Base-by-base conservation (phyloP, 2,797 vertebrate species). In the Percopsis omiscomaycus region DNA sequence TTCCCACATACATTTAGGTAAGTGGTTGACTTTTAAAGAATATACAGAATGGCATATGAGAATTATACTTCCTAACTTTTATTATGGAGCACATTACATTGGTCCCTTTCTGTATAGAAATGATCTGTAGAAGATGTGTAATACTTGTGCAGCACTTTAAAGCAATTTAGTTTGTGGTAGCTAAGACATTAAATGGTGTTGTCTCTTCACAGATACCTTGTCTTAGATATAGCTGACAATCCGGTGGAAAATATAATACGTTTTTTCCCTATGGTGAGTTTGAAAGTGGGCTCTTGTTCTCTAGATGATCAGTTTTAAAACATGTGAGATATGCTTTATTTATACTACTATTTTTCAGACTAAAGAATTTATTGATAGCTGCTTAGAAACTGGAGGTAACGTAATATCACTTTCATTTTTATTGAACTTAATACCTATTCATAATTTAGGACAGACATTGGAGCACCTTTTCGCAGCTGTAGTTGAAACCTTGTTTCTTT, bases 141-240 rank as follows among this genome's bases (percentile, higher is more conserved):
- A 15, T 10, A 32, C 37, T 16, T 56, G 16, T n/a, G 14, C n/a
- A n/a, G 46, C 12, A 3, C 15, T 56, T 56, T 22, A 22, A 29
- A 27, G 1, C 29, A 30, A 5, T 32, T 51, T 16, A 2, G 14
- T 2, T 61, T 15, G 32, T 59, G 48, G 53, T 28, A 4, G 54
- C 10, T 3, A 32, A 15, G 53, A 13, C 16, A 44, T 51, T 64
- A 59, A 3, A 16, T 66, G n/a, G 62, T 15, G 47, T 61, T 67
- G 5, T 54, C 0, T 84, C 10, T 72, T 71, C 83, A 30, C 78
- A 99, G 98, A 91, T 99, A 99, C 90, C 95, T 99, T 91, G 96
- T 99, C 75, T 94, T 99, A 94, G 97, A 98, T 92, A 98, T 99
- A 89, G 98, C 98, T 82, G 98, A 99, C 95, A 98, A 95, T 93